These are phyloP conservation scores for Styela plicata DNA, from an alignment of 23 tunicate species.

Conservation along the genomic window DNA sequence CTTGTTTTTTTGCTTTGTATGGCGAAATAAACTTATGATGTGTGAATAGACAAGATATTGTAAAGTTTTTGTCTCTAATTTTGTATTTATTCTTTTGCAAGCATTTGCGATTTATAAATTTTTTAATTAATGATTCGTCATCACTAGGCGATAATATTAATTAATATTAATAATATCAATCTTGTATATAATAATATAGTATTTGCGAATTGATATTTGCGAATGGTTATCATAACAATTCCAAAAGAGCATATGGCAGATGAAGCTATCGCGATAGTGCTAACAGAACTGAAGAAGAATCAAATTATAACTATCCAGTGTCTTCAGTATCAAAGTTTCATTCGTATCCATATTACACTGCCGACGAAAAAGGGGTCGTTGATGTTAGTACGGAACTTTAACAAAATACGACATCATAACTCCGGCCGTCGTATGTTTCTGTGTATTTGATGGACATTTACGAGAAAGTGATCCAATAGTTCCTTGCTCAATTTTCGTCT, in stretches of 20 bases:
- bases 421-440: background rate
- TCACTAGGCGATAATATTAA: too few species aligned
- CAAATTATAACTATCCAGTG: background rate
- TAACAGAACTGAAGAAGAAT: background rate
- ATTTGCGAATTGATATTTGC: too few species aligned
- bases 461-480: background rate
- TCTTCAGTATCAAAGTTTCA: background rate
- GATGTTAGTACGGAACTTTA: background rate
- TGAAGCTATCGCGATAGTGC: background rate
- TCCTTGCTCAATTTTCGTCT: background rate
- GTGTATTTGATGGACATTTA: background rate
- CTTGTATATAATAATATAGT: too few species aligned
- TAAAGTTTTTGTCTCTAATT: too few species aligned
- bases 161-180: too few species aligned
- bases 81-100: too few species aligned
- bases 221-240: too few species aligned
- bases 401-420: background rate
- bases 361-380: background rate
- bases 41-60: too few species aligned
- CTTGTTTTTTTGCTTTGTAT: too few species aligned
- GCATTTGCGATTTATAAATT: too few species aligned
- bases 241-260: background rate
- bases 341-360: background rate
- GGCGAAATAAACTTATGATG: too few species aligned
- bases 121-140: too few species aligned